A percentile compares a stretch with the other conserved stretches of the same genome.
phyloP scores from a whole-genome alignment of 2,797 vertebrate genomes.

The Phataginus tricuspis region DNA sequence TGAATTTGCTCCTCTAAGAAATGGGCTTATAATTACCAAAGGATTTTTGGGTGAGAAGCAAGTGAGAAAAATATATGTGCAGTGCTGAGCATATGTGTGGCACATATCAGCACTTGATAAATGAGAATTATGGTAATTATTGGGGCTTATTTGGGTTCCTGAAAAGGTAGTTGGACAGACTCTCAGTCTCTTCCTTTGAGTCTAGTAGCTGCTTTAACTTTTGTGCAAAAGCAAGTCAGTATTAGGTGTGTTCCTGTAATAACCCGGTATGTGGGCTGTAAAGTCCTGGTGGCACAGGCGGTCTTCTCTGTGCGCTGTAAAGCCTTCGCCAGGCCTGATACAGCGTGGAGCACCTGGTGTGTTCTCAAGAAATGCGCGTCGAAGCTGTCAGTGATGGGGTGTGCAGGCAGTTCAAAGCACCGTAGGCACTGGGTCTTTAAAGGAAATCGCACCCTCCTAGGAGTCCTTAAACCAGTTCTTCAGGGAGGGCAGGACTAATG shows the following conservation, averaged over 20 bases:
- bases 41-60: background rate
- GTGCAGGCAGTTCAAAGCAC: background rate
- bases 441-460: background rate
- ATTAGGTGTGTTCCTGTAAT: background rate
- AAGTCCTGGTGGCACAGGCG: background rate
- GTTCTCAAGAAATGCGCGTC: background rate
- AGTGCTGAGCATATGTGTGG: background rate
- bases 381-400: background rate
- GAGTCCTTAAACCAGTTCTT: constrained; percentile 29
- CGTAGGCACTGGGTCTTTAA: background rate
- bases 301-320: background rate
- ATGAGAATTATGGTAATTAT: background rate
- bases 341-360: background rate
- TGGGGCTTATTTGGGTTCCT: constrained; percentile 8
- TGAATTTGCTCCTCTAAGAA: constrained; percentile 27
- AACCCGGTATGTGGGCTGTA: background rate
- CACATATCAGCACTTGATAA: background rate
- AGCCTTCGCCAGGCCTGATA: background rate
- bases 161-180: background rate
- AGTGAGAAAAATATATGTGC: background rate
- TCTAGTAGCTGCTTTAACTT: background rate
- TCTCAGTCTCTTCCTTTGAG: background rate
- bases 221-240: background rate
- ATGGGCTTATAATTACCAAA: constrained; percentile 4
- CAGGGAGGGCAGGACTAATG: background rate